A percentile compares a stretch with the other conserved stretches of the same genome.
These are phyloP conservation scores for Campoletis raptor DNA, from an alignment of 2,888 invertebrate genomes.

Conservation along the genomic window DNA sequence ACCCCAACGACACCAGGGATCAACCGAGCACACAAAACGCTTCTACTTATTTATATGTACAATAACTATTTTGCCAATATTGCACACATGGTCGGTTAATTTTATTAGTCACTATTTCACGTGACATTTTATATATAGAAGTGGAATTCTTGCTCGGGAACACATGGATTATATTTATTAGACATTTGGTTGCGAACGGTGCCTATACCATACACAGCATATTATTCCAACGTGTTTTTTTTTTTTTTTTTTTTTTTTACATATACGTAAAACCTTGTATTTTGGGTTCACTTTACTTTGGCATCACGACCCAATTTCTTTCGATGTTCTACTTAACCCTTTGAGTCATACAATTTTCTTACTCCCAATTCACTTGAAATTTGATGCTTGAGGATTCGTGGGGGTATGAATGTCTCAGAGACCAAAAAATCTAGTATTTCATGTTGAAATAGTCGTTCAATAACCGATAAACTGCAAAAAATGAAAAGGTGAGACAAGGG, in stretches of 20 bases:
- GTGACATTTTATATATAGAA: slow-evolving; percentile 25
- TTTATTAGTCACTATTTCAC: slow-evolving; percentile 27
- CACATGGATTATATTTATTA: slow-evolving; percentile 60
- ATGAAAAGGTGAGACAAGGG: too few species aligned
- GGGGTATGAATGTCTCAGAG: too few species aligned
- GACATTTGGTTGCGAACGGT: slow-evolving; percentile 49
- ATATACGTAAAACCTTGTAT: slow-evolving; percentile 1
- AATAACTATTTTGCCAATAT: slow-evolving; percentile 17
- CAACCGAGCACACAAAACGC: slow-evolving; percentile 65
- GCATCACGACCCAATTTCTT: not conserved
- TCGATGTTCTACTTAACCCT: not conserved
- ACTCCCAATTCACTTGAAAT: too few species aligned
- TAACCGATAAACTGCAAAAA: too few species aligned
- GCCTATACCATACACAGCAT: slow-evolving; percentile 47
- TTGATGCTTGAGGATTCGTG: too few species aligned
- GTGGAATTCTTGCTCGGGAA: slow-evolving; percentile 22
- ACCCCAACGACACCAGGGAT: slow-evolving; percentile 49
- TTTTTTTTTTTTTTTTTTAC: not conserved
- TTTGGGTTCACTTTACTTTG: not conserved
- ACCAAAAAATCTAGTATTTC: too few species aligned
- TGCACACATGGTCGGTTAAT: slow-evolving; percentile 9
- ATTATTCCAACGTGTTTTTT: slow-evolving; percentile 23
- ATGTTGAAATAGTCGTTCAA: too few species aligned
- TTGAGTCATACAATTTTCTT: too few species aligned
- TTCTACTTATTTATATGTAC: slow-evolving; percentile 48